phyloP scores from a whole-genome alignment of 2,113 vertebrate genomes.

The Hippocampus guttulatus region DNA sequence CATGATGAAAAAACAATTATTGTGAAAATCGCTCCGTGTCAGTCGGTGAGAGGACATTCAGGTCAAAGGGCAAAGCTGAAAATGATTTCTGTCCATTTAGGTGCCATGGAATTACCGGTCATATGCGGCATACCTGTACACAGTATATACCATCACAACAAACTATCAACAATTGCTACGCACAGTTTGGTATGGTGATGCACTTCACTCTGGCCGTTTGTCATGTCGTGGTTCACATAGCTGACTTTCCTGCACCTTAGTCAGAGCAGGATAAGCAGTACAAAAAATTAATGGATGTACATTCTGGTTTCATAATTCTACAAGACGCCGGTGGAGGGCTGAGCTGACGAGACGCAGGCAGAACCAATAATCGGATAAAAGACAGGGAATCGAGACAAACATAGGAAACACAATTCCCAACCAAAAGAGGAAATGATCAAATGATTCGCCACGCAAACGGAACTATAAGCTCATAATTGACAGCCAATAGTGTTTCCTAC shows the following conservation, averaged over 20 bases:
- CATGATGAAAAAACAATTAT: too few relatives aligned
- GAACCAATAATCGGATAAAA: slow-evolving; percentile 3
- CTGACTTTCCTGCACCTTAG: too few relatives aligned
- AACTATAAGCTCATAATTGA: background rate
- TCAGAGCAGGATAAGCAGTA: too few relatives aligned
- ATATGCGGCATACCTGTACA: too few relatives aligned
- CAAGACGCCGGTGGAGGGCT: background rate
- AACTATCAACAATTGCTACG: too few relatives aligned
- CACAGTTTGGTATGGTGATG: background rate
- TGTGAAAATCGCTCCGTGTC: too few relatives aligned
- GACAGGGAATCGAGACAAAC: background rate
- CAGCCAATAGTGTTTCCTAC: background rate
- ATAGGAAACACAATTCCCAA: background rate
- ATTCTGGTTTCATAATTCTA: background rate
- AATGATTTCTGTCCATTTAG: too few relatives aligned
- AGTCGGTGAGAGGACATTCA: too few relatives aligned
- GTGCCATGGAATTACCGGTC: too few relatives aligned
- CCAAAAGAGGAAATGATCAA: background rate
- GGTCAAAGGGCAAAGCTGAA: too few relatives aligned
- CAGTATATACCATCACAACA: too few relatives aligned
- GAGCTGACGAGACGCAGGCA: background rate
- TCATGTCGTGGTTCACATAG: too few relatives aligned
- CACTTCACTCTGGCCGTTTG: background rate
- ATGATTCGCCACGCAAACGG: background rate
- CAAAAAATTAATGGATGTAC: background rate